Base-by-base conservation (phyloP, 2,888 invertebrate genomes). In the Muschampia plurimacula region DNA sequence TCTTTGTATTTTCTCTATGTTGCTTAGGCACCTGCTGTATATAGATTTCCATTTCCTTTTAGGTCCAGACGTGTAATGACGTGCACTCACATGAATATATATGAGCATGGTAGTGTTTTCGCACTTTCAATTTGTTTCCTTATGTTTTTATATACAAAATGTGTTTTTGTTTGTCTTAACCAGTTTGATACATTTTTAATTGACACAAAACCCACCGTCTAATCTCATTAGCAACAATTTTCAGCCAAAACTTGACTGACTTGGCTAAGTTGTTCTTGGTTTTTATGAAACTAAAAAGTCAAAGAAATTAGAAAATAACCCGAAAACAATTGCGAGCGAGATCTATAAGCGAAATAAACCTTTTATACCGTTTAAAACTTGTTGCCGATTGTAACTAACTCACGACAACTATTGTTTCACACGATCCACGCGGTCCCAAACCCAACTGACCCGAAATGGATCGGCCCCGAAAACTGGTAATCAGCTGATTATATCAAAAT, bases 31-130 rank as follows among this genome's bases (percentile, higher is more conserved):
- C 57, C 46, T 41, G 59, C 13, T 57, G 32, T 55, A 55, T 12
- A 57, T 52, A 57, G 64, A 70, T 70, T 70, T 57, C 57, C 39
- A 69, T 70, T 70, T 70, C 64, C 69, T 57, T 57, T 62, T 36
- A 36, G 2, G 57, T 59, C 10, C 10, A 32, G 52, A 52, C 52
- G 8, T 15, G 52, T 52, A 15, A 52, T 52, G 15, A 15, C 52
- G 5, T n/a, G 15, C 49, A 1, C n/a, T 49, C 52, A 52, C 52
- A 52, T 15, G 15, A 52, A 15, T 52, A 52, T 44, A 15, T 49
- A 49, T 46, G 49, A 52, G 15, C 15, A 15, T 28, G 60, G 32
- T 8, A 28, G n/a, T 13, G 10, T 39, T 28, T 60, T 60, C 36
- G 8, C 41, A 63, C 62, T 63, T 63, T 63, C 62, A 41, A 28